phyloP scores from a whole-genome alignment of 1,140 invertebrate genomes.

The Tigriopus japonicus region DNA sequence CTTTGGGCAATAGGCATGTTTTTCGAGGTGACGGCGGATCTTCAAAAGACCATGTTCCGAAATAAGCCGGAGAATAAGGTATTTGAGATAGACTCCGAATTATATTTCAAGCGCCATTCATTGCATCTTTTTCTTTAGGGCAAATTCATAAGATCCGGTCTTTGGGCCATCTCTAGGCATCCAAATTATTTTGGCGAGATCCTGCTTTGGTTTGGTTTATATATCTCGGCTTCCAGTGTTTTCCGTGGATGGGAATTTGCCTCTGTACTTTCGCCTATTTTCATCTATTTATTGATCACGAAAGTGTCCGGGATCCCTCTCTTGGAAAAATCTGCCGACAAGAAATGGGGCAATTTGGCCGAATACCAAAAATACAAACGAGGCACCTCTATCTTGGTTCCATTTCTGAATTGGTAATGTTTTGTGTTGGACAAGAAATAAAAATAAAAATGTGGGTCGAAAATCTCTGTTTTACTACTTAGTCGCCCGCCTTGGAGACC shows the following conservation, averaged over 20 bases:
- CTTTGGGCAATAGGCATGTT: constrained; percentile 63
- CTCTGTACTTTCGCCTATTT: constrained; percentile 61
- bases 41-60: constrained; percentile 74
- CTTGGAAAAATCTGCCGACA: constrained; percentile 38
- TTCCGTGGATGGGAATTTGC: constrained; percentile 48
- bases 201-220: constrained; percentile 80
- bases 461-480: not conserved
- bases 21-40: constrained; percentile 68
- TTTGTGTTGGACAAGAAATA: not conserved
- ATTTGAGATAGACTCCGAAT: not conserved
- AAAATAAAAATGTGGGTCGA: not conserved
- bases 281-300: constrained; percentile 66
- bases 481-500: not conserved
- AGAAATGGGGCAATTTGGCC: constrained; percentile 18
- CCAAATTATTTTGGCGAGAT: constrained; percentile 93
- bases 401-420: constrained; percentile 14
- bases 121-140: constrained; percentile 18
- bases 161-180: constrained; percentile 75
- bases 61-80: constrained; percentile 66
- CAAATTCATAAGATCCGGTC: constrained; percentile 33
- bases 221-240: constrained; percentile 66
- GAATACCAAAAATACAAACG: constrained; percentile 17
- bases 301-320: constrained; percentile 70
- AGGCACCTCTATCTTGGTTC: constrained; percentile 18
- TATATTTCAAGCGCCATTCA: not conserved